Percentiles rank a stretch among this genome's conserved stretches.
Conservation (phyloP, 2,797 vertebrate genomes). For the Thaleichthys pacificus region DNA sequence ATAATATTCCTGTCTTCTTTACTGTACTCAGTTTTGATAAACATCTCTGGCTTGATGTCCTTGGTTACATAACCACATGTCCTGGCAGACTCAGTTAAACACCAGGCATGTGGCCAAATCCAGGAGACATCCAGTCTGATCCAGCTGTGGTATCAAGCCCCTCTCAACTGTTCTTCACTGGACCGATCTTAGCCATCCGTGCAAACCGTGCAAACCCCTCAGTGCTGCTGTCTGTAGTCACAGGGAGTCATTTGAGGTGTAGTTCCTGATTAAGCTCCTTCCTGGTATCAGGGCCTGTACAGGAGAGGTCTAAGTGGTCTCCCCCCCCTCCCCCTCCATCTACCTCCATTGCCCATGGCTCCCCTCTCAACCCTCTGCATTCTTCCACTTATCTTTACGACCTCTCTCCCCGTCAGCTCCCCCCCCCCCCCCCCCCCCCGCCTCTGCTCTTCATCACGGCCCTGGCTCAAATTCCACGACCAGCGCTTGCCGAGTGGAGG, state of each 20-base stretch:
- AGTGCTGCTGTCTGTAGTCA: slow-evolving; percentile 48
- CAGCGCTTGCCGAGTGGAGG: slow-evolving; percentile 64
- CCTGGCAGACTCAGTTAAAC: slow-evolving; percentile 21
- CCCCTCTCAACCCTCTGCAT: slow-evolving; percentile 70
- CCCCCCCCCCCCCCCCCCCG: slow-evolving; percentile 30
- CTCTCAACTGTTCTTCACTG: slow-evolving; percentile 35
- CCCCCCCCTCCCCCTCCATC: slow-evolving; percentile 67
- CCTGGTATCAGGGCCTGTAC: slow-evolving; percentile 45
- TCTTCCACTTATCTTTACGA: slow-evolving; percentile 82
- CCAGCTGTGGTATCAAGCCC: slow-evolving; percentile 27
- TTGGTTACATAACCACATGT: slow-evolving; percentile 29
- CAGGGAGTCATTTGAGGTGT: slow-evolving; percentile 61
- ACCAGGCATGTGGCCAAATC: slow-evolving; percentile 47
- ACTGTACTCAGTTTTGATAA: slow-evolving; percentile 33
- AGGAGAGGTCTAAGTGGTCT: slow-evolving; percentile 65
- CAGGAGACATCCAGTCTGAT: slow-evolving; percentile 35
- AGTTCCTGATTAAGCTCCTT: slow-evolving; percentile 61
- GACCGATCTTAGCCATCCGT: slow-evolving; percentile 38
- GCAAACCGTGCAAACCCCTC: slow-evolving; percentile 49
- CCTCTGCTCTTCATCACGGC: slow-evolving; percentile 77
- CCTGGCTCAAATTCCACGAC: slow-evolving; percentile 67
- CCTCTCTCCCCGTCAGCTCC: slow-evolving; percentile 78
- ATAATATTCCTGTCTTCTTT: slow-evolving; percentile 14
- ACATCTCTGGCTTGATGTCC: slow-evolving; percentile 15
- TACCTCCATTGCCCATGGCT: slow-evolving; percentile 70